These are phyloP conservation scores for Leptobrachium ailaonicum DNA, from an alignment of 2,113 vertebrate genomes.

Conservation along the genomic window DNA sequence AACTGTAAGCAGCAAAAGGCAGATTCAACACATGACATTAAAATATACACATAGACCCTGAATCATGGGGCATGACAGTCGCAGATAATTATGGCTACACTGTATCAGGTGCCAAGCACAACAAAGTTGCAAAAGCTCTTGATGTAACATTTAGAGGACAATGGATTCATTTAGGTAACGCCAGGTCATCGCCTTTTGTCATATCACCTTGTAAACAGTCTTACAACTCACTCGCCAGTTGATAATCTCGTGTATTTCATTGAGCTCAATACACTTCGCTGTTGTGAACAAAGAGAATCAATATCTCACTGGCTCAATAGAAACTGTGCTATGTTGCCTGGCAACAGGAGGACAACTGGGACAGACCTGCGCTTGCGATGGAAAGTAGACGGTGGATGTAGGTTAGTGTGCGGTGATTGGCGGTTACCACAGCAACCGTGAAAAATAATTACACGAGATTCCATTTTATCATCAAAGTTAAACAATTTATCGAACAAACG, in stretches of 20 bases:
- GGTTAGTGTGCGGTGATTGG: conserved; percentile 19
- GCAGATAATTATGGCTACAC: too few relatives aligned
- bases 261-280: conserved; percentile 21
- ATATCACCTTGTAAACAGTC: not conserved
- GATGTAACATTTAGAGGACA: too few relatives aligned
- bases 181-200: too few relatives aligned
- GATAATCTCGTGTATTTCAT: conserved; percentile 14
- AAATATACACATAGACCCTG: too few relatives aligned
- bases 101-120: too few relatives aligned
- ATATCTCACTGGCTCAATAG: conserved; percentile 9
- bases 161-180: too few relatives aligned
- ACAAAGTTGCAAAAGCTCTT: too few relatives aligned
- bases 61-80: too few relatives aligned
- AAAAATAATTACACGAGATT: conserved; percentile 31
- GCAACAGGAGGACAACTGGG: conserved; percentile 35
- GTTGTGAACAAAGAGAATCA: conserved; percentile 27
- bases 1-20: too few relatives aligned
- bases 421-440: conserved; percentile 27
- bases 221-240: not conserved
- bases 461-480: not conserved
- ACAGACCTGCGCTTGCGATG: conserved; percentile 17
- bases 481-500: not conserved
- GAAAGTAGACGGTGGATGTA: conserved; percentile 17
- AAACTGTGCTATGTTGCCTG: conserved; percentile 32
- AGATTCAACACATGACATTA: too few relatives aligned